Conservation (phyloP, 2,888 invertebrate species). For the Meteorus colon region DNA sequence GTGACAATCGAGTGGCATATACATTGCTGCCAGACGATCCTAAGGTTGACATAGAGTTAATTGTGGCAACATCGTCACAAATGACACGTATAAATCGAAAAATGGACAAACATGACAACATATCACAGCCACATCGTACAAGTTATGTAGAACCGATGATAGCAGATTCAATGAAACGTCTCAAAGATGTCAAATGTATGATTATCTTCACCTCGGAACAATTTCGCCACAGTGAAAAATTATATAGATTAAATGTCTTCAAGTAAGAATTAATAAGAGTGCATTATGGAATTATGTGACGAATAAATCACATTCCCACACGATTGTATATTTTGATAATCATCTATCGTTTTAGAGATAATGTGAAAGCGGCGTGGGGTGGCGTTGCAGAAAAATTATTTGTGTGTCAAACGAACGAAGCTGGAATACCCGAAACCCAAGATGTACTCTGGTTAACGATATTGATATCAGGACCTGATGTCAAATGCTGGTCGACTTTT, state of each 20-base stretch:
- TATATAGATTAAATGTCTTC: slow-evolving; percentile 15
- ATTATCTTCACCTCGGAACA: slow-evolving; percentile 40
- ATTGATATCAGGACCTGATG: slow-evolving; percentile 57
- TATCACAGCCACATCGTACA: background rate
- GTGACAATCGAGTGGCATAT: slow-evolving; percentile 46
- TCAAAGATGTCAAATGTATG: slow-evolving; percentile 45
- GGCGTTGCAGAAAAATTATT: slow-evolving; percentile 57
- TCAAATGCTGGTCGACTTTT: slow-evolving; percentile 66
- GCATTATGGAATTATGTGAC: too few species aligned
- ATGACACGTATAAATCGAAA: slow-evolving; percentile 37
- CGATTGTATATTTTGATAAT: background rate
- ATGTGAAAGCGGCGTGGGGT: slow-evolving; percentile 57
- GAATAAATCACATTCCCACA: background rate
- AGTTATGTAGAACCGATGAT: slow-evolving; percentile 23
- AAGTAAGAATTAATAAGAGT: slow-evolving; percentile 9
- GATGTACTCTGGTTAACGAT: slow-evolving; percentile 55
- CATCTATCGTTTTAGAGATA: slow-evolving; percentile 31
- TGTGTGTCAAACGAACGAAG: slow-evolving; percentile 51
- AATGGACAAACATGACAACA: slow-evolving; percentile 11
- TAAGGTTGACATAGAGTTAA: slow-evolving; percentile 52
- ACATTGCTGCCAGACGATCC: slow-evolving; percentile 62
- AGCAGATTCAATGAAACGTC: slow-evolving; percentile 6
- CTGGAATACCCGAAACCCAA: slow-evolving; percentile 44
- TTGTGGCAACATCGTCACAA: slow-evolving; percentile 26
- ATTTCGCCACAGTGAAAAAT: background rate